A percentile compares a stretch with the other conserved stretches of the same genome.
These are phyloP conservation scores for Eupithecia tripunctaria DNA, from an alignment of 2,888 invertebrate genomes.

Conservation along the genomic window DNA sequence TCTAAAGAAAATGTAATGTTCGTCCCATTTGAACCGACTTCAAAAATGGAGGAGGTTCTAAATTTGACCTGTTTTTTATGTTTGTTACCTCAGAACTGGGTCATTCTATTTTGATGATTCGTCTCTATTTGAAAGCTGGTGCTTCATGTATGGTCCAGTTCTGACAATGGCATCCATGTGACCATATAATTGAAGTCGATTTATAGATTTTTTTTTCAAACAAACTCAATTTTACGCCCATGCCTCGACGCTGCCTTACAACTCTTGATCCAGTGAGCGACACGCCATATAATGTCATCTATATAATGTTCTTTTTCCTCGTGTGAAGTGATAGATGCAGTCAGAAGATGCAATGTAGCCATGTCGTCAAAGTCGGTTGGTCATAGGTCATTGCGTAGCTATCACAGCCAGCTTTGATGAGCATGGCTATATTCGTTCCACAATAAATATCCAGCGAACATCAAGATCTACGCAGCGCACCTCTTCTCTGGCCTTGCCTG, in stretches of 20 bases:
- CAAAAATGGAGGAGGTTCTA: too few species aligned
- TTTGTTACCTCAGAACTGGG: too few species aligned
- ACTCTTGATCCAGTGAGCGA: background rate
- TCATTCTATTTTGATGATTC: too few species aligned
- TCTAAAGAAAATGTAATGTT: background rate
- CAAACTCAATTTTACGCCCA: too few species aligned
- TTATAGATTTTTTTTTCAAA: too few species aligned
- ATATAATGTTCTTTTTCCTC: background rate
- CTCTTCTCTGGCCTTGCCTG: slow-evolving; percentile 86
- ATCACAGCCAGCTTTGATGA: slow-evolving; percentile 99
- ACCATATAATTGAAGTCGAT: too few species aligned
- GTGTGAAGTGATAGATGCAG: slow-evolving; percentile 43
- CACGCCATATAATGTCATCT: background rate
- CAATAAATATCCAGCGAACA: slow-evolving; percentile 17
- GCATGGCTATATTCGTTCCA: slow-evolving; percentile 86
- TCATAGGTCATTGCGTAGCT: slow-evolving; percentile 89
- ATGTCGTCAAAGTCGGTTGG: slow-evolving; percentile 92
- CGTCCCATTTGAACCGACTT: too few species aligned
- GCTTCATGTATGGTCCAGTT: too few species aligned
- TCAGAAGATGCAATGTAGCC: slow-evolving; percentile 70
- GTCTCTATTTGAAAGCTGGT: too few species aligned
- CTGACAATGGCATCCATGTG: too few species aligned
- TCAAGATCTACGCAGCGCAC: slow-evolving; percentile 10
- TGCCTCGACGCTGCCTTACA: slow-evolving; percentile 1
- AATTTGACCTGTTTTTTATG: too few species aligned